Base-by-base conservation (phyloP, 2,888 invertebrate genomes). In the Glyphotaelius pellucidus region DNA sequence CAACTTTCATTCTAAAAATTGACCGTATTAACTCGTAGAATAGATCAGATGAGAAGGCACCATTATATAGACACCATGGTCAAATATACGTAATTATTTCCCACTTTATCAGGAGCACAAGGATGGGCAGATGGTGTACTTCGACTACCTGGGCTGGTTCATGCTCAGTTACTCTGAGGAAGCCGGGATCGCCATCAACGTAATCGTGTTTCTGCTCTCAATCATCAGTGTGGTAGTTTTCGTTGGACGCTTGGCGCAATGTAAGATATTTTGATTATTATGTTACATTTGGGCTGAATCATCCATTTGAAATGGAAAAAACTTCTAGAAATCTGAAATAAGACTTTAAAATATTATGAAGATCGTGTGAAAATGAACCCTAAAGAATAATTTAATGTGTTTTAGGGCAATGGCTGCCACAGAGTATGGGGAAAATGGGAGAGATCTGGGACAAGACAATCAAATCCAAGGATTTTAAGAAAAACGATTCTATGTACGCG, bases 141-240 rank as follows among this genome's bases (percentile, higher is more conserved):
- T 96, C 95, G 98, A 98, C 95, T 96, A 97, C 87, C 94, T 98
- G 94, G 98, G 98, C 52, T 94, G 96, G 93, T 97, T 97, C 94
- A 95, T 98, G 94, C 95, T 98, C 1, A 95, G 96, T 88, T 98
- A 98, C 94, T 96, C 97, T 0, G 95, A 96, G 93, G 94, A 94
- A 0, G 95, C 94, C 3, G 96, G 96, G 3, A 95, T 96, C 52
- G 93, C 94, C 0, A 93, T 96, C 0, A 96, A 96, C 93, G 94
- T 95, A 0, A 47, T 95, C 0, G 94, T 96, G 0, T 94, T 95
- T 0, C 14, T 95, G 0, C 93, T 96, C 0, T 95, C 95, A 0
- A 25, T 95, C 0, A 90, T 94, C 3, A 95, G 96, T 52, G 52
- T 87, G 2, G 85, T 86, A 5, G 47, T 86, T 30, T 86, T 86